These are phyloP conservation scores for Dipus sagitta DNA, from an alignment of 2,797 vertebrate species.

Conservation along the genomic window DNA sequence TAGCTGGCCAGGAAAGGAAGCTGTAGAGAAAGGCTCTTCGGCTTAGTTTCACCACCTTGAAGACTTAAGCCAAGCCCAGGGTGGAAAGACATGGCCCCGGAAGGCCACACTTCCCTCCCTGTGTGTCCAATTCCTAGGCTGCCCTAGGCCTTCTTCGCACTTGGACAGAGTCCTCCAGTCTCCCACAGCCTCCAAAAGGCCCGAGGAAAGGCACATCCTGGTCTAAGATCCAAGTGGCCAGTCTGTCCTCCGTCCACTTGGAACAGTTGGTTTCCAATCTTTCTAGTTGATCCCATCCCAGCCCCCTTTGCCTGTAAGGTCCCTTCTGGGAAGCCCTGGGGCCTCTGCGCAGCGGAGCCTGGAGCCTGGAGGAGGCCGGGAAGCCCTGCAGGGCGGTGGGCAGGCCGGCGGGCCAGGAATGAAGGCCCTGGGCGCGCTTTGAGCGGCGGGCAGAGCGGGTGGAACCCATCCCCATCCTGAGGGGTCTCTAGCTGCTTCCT, in stretches of 20 bases:
- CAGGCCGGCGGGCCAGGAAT: no score
- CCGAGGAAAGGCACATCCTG: not conserved
- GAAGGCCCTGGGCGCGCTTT: not conserved
- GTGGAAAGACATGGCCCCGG: accelerated
- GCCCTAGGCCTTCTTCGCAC: not conserved
- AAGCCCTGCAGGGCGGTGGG: not conserved
- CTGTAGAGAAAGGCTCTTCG: not conserved
- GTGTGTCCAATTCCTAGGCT: no score
- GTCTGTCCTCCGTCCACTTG: not conserved
- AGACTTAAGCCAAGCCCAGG: not conserved
- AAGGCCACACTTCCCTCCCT: not conserved
- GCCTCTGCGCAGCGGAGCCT: no score
- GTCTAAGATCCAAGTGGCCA: not conserved
- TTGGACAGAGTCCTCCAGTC: not conserved
- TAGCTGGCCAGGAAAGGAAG: not conserved
- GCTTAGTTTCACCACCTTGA: not conserved
- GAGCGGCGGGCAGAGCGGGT: not conserved
- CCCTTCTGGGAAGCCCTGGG: not conserved
- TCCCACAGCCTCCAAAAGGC: not conserved
- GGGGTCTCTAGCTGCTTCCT: conserved; percentile 64
- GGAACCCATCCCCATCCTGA: conserved; percentile 33
- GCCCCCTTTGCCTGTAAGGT: not conserved
- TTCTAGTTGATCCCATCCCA: conserved; percentile 3
- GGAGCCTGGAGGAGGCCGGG: not conserved
- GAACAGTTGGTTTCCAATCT: not conserved